Conservation (phyloP, 2,888 invertebrate genomes). For the Drosophila fulvimacula region DNA sequence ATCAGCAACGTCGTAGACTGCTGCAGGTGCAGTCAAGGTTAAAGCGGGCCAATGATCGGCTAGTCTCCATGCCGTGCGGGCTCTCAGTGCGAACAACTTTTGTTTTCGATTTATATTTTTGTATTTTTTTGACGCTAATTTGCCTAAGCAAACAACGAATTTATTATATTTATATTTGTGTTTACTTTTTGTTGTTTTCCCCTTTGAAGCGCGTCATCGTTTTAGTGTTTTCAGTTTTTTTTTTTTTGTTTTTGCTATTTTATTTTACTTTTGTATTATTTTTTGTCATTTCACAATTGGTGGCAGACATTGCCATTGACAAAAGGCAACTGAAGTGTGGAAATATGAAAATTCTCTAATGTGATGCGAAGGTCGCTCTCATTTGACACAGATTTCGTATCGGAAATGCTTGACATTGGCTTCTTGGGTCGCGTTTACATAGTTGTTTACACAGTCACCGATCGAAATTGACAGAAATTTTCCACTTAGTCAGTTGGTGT, state of each 20-base stretch:
- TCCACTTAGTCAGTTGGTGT: conserved; percentile 19
- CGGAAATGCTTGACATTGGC: conserved; percentile 52
- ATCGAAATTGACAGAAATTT: conserved; percentile 8
- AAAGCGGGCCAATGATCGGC: conserved; percentile 32
- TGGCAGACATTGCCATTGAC: conserved; percentile 37
- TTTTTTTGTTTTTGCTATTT: conserved; percentile 11
- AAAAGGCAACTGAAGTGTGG: conserved; percentile 42
- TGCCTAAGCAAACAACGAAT: conserved; percentile 20
- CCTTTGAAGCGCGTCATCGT: conserved; percentile 52
- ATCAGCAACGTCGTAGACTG: conserved; percentile 39
- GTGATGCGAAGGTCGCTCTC: conserved; percentile 36
- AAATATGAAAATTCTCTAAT: conserved; percentile 57
- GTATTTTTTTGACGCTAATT: conserved; percentile 14
- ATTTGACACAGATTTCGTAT: conserved; percentile 46
- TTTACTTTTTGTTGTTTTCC: conserved; percentile 18
- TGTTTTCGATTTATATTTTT: conserved; percentile 16
- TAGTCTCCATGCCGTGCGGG: conserved; percentile 6
- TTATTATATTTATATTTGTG: conserved; percentile 41
- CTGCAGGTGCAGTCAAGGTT: conserved; percentile 57
- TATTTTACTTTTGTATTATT: conserved; percentile 8
- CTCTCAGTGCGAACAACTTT: conserved; percentile 19
- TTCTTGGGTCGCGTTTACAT: conserved; percentile 18
- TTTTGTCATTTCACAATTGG: conserved; percentile 41
- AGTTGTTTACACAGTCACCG: conserved; percentile 7
- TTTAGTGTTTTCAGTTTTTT: conserved; percentile 16